These are phyloP conservation scores for Eira barbara DNA, from an alignment of 2,113 vertebrate species.

Conservation along the genomic window DNA sequence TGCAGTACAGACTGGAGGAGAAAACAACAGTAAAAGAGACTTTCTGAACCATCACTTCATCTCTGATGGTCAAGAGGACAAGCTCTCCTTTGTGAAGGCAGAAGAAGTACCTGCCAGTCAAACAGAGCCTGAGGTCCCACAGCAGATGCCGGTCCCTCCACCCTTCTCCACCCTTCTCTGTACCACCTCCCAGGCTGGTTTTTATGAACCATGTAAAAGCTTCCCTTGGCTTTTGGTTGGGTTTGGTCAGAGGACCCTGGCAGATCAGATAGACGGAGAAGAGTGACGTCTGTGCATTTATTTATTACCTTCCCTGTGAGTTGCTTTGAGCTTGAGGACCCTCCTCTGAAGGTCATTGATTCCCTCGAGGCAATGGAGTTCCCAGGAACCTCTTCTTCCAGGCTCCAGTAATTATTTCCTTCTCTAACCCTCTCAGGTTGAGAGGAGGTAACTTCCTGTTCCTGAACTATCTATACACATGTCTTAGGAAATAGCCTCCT, in stretches of 20 bases:
- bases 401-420: background rate
- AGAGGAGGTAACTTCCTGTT: background rate
- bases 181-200: no score
- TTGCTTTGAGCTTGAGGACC: background rate
- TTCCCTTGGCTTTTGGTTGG: background rate
- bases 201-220: background rate
- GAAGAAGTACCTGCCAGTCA: background rate
- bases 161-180: background rate
- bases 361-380: background rate
- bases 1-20: background rate
- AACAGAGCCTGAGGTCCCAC: fast-evolving
- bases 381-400: background rate
- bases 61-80: background rate
- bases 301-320: background rate
- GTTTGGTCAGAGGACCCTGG: background rate
- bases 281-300: background rate
- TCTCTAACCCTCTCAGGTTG: background rate
- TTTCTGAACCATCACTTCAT: background rate
- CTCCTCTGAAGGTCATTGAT: background rate
- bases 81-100: background rate
- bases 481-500: background rate
- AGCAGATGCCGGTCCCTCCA: background rate
- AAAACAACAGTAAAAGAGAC: background rate
- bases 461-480: fast-evolving
- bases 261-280: background rate